These are phyloP conservation scores for Epinephelus coioides DNA, from an alignment of 2,797 vertebrate genomes.

Conservation along the genomic window DNA sequence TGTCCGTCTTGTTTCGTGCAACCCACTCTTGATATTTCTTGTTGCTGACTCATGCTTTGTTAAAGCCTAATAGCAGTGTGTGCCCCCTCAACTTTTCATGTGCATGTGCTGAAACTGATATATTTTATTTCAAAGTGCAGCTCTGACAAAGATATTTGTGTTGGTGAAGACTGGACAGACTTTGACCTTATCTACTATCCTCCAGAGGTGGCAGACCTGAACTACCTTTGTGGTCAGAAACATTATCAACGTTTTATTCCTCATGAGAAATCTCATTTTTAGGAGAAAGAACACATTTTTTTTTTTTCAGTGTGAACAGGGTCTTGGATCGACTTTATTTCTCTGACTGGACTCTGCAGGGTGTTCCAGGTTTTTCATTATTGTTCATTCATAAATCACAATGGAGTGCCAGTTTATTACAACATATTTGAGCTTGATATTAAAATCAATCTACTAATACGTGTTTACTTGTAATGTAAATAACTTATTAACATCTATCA, in stretches of 20 bases:
- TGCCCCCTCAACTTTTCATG: neutral
- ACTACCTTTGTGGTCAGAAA: neutral
- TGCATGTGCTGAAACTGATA: neutral
- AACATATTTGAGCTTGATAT: neutral
- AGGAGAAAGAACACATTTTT: neutral
- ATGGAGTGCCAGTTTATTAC: neutral
- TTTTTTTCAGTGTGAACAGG: neutral
- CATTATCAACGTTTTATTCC: neutral
- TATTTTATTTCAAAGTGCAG: neutral
- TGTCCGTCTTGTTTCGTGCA: neutral
- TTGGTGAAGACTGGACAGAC: neutral
- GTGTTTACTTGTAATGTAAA: neutral
- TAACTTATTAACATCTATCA: neutral
- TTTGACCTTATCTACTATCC: neutral
- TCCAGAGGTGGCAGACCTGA: constrained; percentile 11
- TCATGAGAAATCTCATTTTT: neutral
- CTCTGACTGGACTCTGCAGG: neutral
- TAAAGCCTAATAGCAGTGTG: neutral
- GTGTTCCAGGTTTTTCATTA: neutral
- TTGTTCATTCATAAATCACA: constrained; percentile 8
- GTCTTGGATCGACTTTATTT: neutral
- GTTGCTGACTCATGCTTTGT: neutral
- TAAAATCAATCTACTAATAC: neutral
- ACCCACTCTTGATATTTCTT: neutral
- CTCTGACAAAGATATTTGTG: neutral